These are phyloP conservation scores for Platorchestia sp. DNA, from an alignment of 1,140 invertebrate species.

Conservation along the genomic window DNA sequence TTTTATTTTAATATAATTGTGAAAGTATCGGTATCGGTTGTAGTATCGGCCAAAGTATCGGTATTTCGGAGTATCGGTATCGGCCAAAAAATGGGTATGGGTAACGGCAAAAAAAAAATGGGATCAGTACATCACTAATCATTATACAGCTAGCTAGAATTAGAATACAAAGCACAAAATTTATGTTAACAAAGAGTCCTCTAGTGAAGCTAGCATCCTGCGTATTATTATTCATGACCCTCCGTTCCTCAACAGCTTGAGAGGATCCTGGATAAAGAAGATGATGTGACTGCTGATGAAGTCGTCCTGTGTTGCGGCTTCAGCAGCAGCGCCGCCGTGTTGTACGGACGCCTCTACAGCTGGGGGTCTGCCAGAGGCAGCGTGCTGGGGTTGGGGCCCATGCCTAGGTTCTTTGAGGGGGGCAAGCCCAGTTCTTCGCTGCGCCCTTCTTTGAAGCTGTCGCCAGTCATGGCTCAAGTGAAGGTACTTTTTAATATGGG, in stretches of 20 bases:
- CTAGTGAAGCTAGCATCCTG: too few species aligned
- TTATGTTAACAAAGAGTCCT: too few species aligned
- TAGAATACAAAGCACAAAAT: too few species aligned
- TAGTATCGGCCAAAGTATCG: too few species aligned
- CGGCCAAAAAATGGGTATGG: too few species aligned
- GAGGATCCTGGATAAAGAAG: neutral
- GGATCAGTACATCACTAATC: too few species aligned
- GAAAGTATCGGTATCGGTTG: too few species aligned
- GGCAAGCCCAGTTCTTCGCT: neutral
- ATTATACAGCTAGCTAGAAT: too few species aligned
- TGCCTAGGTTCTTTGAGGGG: neutral
- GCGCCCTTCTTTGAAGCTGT: neutral
- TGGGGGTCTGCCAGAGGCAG: neutral
- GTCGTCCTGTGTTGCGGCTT: slow-evolving; percentile 20
- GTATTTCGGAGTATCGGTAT: too few species aligned
- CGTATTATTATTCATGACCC: too few species aligned
- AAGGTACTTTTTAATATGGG: neutral
- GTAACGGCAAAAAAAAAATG: too few species aligned
- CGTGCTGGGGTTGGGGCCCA: neutral
- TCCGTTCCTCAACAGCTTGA: neutral
- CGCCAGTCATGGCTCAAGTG: slow-evolving; percentile 8
- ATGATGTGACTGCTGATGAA: neutral
- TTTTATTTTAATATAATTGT: too few species aligned
- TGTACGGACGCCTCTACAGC: slow-evolving; percentile 28
- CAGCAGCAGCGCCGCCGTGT: slow-evolving; percentile 36